These are phyloP conservation scores for Falcaria lacertinaria DNA, from an alignment of 2,888 invertebrate genomes.

Conservation along the genomic window DNA sequence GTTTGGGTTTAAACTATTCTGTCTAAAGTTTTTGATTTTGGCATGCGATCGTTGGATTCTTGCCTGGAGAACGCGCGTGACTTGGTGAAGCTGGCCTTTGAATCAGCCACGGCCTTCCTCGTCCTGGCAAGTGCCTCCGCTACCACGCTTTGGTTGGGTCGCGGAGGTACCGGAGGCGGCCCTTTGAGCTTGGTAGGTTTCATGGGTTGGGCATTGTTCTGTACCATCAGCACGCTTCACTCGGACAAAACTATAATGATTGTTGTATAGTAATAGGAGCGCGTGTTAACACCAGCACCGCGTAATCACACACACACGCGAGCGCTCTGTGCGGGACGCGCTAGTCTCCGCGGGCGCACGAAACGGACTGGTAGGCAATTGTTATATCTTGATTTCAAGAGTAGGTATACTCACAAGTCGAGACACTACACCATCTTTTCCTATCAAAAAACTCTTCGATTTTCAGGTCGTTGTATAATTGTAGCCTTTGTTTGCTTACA, in stretches of 20 bases:
- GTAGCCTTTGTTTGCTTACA: no score
- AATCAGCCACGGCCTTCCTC: constrained; percentile 75
- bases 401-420: no score
- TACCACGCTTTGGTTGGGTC: constrained; percentile 86
- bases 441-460: no score
- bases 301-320: constrained; percentile 54
- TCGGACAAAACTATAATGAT: constrained; percentile 72
- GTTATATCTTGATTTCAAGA: no score
- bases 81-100: constrained; percentile 65
- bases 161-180: constrained; percentile 89
- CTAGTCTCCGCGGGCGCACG: constrained; percentile 57
- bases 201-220: constrained; percentile 79
- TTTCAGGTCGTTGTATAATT: no score
- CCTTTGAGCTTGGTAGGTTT: constrained; percentile 76
- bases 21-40: constrained; percentile 64
- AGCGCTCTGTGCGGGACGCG: constrained; percentile 46
- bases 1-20: no score
- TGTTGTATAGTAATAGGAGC: constrained; percentile 73
- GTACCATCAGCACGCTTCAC: constrained; percentile 78
- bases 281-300: constrained; percentile 55
- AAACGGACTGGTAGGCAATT: constrained; percentile 63
- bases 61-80: constrained; percentile 58
- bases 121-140: constrained; percentile 86
- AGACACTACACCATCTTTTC: no score
- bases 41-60: constrained; percentile 42